Percentiles rank a stretch among this genome's conserved stretches.
Conservation (phyloP, 2,888 invertebrate species). For the Aquatica leii region DNA sequence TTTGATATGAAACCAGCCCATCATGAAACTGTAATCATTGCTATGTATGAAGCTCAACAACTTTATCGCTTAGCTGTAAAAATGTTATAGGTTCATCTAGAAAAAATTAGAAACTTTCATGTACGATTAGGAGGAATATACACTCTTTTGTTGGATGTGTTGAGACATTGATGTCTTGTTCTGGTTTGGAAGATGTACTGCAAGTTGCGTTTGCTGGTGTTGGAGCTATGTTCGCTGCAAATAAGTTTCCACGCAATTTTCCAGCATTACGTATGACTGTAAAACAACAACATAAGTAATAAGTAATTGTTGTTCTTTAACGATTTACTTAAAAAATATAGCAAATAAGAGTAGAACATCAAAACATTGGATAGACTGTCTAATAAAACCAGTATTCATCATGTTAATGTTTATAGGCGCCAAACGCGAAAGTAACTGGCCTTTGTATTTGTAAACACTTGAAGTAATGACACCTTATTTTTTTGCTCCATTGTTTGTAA, state of each 20-base stretch:
- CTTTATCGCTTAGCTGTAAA: slow-evolving; percentile 12
- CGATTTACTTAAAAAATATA: slow-evolving; percentile 3
- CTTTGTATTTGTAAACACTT: slow-evolving; percentile 7
- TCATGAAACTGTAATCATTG: slow-evolving; percentile 7
- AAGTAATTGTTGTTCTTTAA: slow-evolving; percentile 3
- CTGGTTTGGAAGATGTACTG: slow-evolving; percentile 8
- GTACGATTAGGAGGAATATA: slow-evolving; percentile 10
- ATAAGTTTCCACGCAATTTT: slow-evolving; percentile 4
- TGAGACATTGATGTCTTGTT: slow-evolving; percentile 8
- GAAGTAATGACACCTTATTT: slow-evolving; percentile 12
- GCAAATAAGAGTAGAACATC: slow-evolving; percentile 7
- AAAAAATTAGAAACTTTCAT: slow-evolving; percentile 8
- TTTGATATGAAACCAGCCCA: slow-evolving; percentile 1
- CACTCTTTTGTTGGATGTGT: slow-evolving; percentile 3
- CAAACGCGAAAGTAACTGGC: background rate
- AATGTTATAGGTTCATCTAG: slow-evolving; percentile 1
- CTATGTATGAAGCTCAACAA: slow-evolving; percentile 10
- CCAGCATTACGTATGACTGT: slow-evolving; percentile 3
- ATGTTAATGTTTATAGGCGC: slow-evolving; percentile 7
- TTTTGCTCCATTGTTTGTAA: slow-evolving; percentile 1
- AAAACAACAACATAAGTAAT: slow-evolving; percentile 1
- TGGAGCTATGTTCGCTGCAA: slow-evolving; percentile 7
- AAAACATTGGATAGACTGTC: slow-evolving; percentile 12
- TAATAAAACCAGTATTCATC: slow-evolving; percentile 6
- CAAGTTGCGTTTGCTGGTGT: slow-evolving; percentile 12